Conservation (phyloP, 1,140 invertebrate species). For the Odontomachus brunneus region DNA sequence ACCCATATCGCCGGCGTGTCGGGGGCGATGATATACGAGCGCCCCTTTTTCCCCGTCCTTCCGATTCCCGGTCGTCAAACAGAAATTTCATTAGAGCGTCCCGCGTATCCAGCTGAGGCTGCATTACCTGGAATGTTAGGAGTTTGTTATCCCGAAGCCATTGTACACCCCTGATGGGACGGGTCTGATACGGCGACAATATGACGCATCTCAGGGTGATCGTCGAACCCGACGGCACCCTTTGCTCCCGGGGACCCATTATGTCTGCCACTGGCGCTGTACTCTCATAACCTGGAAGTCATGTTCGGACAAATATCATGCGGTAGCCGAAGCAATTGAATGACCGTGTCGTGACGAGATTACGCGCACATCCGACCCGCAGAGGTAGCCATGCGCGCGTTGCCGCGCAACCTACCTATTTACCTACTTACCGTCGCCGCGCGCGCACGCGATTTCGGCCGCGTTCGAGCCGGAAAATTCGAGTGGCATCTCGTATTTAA, state of each 20-base stretch:
- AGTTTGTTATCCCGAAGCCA: conserved; percentile 85
- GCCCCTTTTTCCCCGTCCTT: conserved; percentile 10
- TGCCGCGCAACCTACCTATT: neutral
- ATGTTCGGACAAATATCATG: conserved; percentile 73
- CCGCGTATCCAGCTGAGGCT: conserved; percentile 14
- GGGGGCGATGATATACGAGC: conserved; percentile 51
- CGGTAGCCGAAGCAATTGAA: conserved; percentile 42
- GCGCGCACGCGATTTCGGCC: neutral
- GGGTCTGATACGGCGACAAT: conserved; percentile 82
- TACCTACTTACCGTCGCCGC: too few relatives aligned
- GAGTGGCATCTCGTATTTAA: neutral
- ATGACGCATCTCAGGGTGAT: conserved; percentile 85
- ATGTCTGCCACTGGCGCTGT: conserved; percentile 83
- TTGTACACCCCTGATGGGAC: conserved; percentile 83
- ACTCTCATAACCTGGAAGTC: conserved; percentile 83
- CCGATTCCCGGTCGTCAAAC: conserved; percentile 40
- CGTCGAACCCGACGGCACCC: conserved; percentile 83
- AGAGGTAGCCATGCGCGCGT: neutral
- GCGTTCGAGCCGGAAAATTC: neutral
- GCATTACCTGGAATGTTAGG: conserved; percentile 84
- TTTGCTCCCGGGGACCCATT: conserved; percentile 84
- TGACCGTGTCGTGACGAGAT: conserved; percentile 51
- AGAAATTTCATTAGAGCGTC: conserved; percentile 69
- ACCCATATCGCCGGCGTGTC: conserved; percentile 38
- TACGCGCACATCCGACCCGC: conserved; percentile 26